phyloP scores from a whole-genome alignment of 1,140 invertebrate species.

The Tetranychus cinnabarinus region DNA sequence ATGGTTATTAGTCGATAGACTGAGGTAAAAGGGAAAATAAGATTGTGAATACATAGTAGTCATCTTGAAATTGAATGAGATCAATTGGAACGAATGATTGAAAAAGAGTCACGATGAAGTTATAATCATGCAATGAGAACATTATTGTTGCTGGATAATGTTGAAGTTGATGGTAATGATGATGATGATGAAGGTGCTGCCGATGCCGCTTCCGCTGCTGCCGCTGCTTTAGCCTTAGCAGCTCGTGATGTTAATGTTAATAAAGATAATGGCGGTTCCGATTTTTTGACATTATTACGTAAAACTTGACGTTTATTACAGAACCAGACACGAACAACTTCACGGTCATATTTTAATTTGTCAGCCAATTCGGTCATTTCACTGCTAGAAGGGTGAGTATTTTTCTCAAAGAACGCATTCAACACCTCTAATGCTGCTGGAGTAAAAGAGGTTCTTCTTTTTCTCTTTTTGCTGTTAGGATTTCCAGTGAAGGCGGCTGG shows the following conservation, averaged over 20 bases:
- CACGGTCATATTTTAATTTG: constrained; percentile 80
- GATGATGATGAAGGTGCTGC: neutral
- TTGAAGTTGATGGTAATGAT: too few species aligned
- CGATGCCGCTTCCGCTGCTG: constrained; percentile 17
- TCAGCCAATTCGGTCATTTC: constrained; percentile 87
- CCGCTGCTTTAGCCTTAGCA: too few species aligned
- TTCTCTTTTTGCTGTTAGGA: constrained; percentile 85
- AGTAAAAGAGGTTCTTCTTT: constrained; percentile 83
- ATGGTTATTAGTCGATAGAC: too few species aligned
- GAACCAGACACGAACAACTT: constrained; percentile 97
- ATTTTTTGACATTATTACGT: constrained; percentile 57
- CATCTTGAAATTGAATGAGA: too few species aligned
- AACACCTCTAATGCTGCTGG: constrained; percentile 79
- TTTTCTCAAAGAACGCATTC: constrained; percentile 82
- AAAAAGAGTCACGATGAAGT: too few species aligned
- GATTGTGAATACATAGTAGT: too few species aligned
- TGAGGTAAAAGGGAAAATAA: too few species aligned
- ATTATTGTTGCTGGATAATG: too few species aligned
- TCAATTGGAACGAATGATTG: too few species aligned
- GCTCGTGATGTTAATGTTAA: too few species aligned
- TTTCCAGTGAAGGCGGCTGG: constrained; percentile 84
- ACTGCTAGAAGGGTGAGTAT: constrained; percentile 89
- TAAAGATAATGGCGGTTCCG: constrained; percentile 15
- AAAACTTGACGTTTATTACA: constrained; percentile 92
- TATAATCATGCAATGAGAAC: too few species aligned